Conservation (phyloP, 37 sponge, comb jelly and placozoan genomes). For the Beroe ovata region DNA sequence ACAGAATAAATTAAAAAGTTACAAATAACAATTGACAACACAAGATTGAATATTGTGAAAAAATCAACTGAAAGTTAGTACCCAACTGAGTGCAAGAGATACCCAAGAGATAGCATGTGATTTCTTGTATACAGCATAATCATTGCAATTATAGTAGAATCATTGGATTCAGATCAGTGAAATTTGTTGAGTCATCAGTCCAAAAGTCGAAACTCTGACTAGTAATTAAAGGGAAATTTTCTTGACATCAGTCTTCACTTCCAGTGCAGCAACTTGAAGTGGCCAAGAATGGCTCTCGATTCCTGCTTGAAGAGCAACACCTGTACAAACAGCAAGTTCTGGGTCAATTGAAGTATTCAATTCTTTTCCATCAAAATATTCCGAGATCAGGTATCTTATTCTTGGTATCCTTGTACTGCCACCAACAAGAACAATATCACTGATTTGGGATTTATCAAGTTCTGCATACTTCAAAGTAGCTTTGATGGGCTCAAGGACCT, state of each 20-base stretch:
- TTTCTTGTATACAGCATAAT: too few species aligned
- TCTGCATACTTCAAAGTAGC: constrained; percentile 69
- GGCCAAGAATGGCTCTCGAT: constrained; percentile 77
- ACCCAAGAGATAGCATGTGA: too few species aligned
- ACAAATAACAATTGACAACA: too few species aligned
- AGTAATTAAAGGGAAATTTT: constrained; percentile 12
- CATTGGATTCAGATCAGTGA: too few species aligned
- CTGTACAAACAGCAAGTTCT: constrained; percentile 74
- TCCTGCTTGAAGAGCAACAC: constrained; percentile 72
- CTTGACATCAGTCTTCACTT: constrained; percentile 49
- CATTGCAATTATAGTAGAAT: too few species aligned
- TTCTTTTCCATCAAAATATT: constrained; percentile 72
- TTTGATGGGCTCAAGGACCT: constrained; percentile 72
- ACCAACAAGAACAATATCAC: constrained; percentile 76
- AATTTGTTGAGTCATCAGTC: too few species aligned
- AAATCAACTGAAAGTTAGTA: too few species aligned
- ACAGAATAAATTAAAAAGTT: too few species aligned
- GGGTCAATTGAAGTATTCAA: constrained; percentile 72
- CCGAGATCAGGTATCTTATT: constrained; percentile 69
- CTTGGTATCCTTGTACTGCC: constrained; percentile 74
- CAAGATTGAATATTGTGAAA: too few species aligned
- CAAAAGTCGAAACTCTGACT: too few species aligned
- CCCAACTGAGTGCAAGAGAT: too few species aligned
- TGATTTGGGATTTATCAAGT: constrained; percentile 40
- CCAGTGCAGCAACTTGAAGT: constrained; percentile 73